Base-by-base conservation (phyloP, 1,140 invertebrate species). In the Apis florea region DNA sequence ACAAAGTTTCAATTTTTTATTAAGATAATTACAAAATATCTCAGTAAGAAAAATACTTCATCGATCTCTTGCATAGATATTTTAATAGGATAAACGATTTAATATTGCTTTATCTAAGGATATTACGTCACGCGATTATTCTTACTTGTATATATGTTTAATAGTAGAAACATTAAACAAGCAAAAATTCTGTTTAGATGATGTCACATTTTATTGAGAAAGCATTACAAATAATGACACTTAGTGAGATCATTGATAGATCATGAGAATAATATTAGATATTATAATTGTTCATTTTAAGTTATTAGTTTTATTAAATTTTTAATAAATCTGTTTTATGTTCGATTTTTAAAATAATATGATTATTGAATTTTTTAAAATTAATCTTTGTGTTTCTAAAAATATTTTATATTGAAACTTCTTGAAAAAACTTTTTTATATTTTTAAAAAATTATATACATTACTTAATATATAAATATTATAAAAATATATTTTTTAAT, bases 111-210 rank as follows among this genome's bases (percentile, higher is more conserved):
- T 61, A 61, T 19, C 40, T 13, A 49, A 40, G 47, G 49, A 54
- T 53, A 10, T 73, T 61, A 47, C 56, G 40, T 73, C 56, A 56
- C 9, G 21, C 1, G 10, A n/a, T 73, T 73, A 61, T 59, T 73
- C 9, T 47, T 73, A 17, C 17, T 53, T 19, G 15, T 56, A 24
- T 13, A 54, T 26, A 8, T 59, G 47, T 59, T 47, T 71, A 71
- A 71, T 21, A 51, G 15, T 26, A 31, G 17, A 2, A 17, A 63
- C 9, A 26, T 17, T 21, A 21, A 24, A 19, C 11, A 17, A 71
- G 19, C 6, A 54, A 0, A 26, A 71, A 71, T 31, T 24, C 26
- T 70, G 5, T 40, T 40, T 17, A 53, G 24, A 17, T 56, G 51
- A 9, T 71, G 26, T 15, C 51, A 54, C 26, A 19, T 13, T 26